These are phyloP conservation scores for Ellobius talpinus DNA, from an alignment of 2,113 vertebrate species.

Conservation along the genomic window DNA sequence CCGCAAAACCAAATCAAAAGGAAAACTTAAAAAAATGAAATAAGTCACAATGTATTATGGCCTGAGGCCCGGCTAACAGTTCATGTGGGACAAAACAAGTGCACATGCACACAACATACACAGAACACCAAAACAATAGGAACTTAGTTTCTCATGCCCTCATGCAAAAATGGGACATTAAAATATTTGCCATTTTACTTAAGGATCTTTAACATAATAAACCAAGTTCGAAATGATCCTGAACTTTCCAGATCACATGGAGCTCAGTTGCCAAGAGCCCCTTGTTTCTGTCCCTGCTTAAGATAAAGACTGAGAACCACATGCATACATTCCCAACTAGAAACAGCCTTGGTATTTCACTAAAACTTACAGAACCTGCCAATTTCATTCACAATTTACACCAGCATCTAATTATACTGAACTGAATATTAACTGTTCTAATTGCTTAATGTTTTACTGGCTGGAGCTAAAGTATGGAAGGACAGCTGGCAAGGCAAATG, in stretches of 20 bases:
- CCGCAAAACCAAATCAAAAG: background rate
- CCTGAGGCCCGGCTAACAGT: background rate
- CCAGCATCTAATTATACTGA: slow-evolving; percentile 79
- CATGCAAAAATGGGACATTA: background rate
- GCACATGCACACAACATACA: too few relatives aligned
- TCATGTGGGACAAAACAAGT: background rate
- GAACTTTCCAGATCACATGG: background rate
- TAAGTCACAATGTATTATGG: background rate
- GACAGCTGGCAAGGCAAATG: slow-evolving; percentile 77
- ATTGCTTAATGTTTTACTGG: slow-evolving; percentile 76
- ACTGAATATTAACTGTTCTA: slow-evolving; percentile 80
- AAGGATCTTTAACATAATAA: background rate
- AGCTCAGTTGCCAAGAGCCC: background rate
- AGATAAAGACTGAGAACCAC: background rate
- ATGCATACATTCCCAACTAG: background rate
- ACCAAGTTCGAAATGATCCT: background rate
- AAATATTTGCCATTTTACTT: background rate
- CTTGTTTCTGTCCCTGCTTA: background rate
- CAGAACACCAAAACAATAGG: background rate
- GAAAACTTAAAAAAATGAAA: slow-evolving; percentile 32
- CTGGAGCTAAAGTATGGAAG: slow-evolving; percentile 60
- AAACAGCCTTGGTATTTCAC: slow-evolving; percentile 45
- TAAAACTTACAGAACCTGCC: slow-evolving; percentile 68
- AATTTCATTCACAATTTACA: slow-evolving; percentile 78
- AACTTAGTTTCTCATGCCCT: background rate